phyloP scores from a whole-genome alignment of 2,113 vertebrate genomes.

The Ptilonorhynchus violaceus region DNA sequence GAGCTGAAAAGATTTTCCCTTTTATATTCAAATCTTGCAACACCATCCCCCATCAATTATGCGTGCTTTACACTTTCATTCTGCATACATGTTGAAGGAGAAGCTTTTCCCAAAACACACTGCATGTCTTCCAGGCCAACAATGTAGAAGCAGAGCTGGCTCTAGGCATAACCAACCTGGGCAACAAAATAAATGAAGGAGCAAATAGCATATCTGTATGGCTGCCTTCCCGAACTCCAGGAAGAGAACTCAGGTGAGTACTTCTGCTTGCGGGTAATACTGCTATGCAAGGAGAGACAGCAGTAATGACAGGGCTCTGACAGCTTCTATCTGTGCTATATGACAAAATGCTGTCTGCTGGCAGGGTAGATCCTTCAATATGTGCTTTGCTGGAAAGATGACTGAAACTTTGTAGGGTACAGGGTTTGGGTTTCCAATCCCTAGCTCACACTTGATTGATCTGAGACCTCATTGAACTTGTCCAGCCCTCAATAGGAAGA shows the following conservation, averaged over 20 bases:
- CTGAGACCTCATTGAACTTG: neutral
- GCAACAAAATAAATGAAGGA: neutral
- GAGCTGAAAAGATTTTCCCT: neutral
- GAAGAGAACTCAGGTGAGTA: neutral
- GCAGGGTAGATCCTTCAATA: neutral
- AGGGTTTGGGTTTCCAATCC: neutral
- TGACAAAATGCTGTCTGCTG: neutral
- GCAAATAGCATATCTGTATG: fast-evolving
- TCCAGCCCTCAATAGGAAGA: neutral
- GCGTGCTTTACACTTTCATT: neutral
- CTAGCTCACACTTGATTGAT: neutral
- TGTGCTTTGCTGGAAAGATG: neutral
- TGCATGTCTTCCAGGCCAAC: neutral
- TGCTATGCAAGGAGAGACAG: neutral
- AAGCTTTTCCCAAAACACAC: neutral
- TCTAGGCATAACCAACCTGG: neutral
- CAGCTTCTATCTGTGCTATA: neutral
- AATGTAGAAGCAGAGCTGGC: neutral
- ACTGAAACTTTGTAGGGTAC: neutral
- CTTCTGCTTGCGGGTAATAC: neutral
- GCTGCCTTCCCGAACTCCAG: neutral
- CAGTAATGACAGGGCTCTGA: neutral
- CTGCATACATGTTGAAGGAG: neutral
- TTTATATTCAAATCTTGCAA: neutral
- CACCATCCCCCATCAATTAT: neutral